Base-by-base conservation (phyloP, 2,888 invertebrate genomes). In the Drosophila ezoana region DNA sequence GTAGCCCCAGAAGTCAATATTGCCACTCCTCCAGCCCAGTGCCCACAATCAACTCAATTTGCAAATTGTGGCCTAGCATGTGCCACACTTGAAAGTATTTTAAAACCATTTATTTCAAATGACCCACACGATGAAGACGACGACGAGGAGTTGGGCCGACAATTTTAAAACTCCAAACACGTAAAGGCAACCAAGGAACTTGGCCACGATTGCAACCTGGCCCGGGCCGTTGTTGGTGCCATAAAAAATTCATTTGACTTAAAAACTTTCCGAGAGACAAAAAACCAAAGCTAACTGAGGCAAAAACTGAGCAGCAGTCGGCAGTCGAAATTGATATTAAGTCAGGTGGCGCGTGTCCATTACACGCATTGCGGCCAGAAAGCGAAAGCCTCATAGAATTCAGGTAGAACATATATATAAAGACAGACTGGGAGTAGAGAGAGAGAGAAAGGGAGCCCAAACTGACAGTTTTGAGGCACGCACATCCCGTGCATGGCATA, bases 341-440 rank as follows among this genome's bases (percentile, higher is more conserved):
- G 89, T 84, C 87, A 88, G 89, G 76, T 79, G 89, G 84, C 89
- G 84, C 88, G 84, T 85, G 84, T 88, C 84, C 87, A 84, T 84
- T 86, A 88, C 88, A 84, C 84, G 87, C 88, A 76, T 59, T 81
- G 78, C 79, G 72, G 76, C 67, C 64, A 60, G 78, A 78, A 82
- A 81, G 64, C 61, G 65, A 82, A 77, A 81, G 86, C 53, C 75
- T 40, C 52, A 35, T 45, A 63, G 76, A 75, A 56, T 23, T 13
- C 54, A 78, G 78, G 16, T 52, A 52, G 44, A 51, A 51, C 11
- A 45, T 18, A 44, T 11, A 49, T 11, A 14, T 9, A 18, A 16
- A 40, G 4, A 44, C 20, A 47, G 28, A 10, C 6, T 6, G 28
- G 43, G 14, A 13, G 20, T 33, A 6, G 52, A 18, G 51, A 47